Evolutionary conservation across 2,113 vertebrate genomes (phyloP), one percentile per base, ranked within the genome.

Genomic region (Mesembrinibis cayennensis): DNA sequence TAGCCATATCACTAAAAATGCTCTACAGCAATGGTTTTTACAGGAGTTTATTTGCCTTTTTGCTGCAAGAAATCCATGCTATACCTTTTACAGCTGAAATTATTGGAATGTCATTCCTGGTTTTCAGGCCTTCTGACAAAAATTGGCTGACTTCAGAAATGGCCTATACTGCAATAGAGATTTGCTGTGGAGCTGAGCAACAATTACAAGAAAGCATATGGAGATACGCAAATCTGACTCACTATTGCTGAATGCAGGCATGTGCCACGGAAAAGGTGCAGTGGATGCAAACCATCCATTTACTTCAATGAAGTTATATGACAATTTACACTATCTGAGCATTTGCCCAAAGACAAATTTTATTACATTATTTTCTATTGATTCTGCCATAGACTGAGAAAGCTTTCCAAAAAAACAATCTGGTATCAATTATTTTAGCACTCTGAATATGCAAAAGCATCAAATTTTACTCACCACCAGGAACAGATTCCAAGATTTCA

Each of bases 381-480:
- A 82, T 70, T 82, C 25, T 72, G 30, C 38, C n/a, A 69, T 5
- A 67, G 12, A 55, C 8, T 36, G 23, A 34, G 19, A 49, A 82
- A 56, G 11, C 13, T 79, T 94, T 67, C 44, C 4, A 74, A 85
- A 77, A 89, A 77, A 32, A 15, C 3, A 59, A 29, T 55, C 14
- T 0, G 0, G 5, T 34, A 67, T 67, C 34, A 58, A 80, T 50
- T 65, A 65, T 67, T 89, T 71, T 44, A 71, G 21, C 32, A 45
- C 29, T 79, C 26, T 65, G n/a, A 93, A 72, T 29, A 87, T 6
- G 6, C 36, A 78, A 89, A 87, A 92, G 20, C 27, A 47, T 63
- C 30, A 92, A 9, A 14, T 67, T 90, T 94, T 96, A 98, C 98
- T 98, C 96, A 99, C 98, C 90, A 50, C 53, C 34, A 45, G 53